Evolutionary conservation across 2,113 vertebrate species (phyloP).

Genomic region (Egretta garzetta): DNA sequence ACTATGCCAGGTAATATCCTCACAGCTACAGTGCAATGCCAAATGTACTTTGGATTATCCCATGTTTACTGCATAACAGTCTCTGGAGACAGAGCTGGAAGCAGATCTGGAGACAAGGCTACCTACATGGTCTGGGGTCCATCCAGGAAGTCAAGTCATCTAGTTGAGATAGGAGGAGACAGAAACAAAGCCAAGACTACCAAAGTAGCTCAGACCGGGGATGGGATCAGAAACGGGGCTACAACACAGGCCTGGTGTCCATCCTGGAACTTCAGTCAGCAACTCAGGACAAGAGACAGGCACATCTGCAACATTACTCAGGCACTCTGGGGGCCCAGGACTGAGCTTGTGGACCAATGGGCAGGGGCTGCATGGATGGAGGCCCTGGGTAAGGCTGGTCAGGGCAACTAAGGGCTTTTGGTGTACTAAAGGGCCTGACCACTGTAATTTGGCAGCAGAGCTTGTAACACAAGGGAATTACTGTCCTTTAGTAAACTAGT

Average conservation of each 20-base stretch:
- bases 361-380: neutral
- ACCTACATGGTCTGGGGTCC: neutral
- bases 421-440: neutral
- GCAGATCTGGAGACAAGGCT: neutral
- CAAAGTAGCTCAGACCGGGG: neutral
- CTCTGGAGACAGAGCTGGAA: neutral
- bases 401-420: neutral
- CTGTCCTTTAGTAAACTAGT: neutral
- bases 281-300: neutral
- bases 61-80: neutral
- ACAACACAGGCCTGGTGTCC: neutral
- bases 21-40: neutral
- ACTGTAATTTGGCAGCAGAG: neutral
- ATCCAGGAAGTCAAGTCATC: neutral
- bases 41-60: neutral
- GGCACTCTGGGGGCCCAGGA: neutral
- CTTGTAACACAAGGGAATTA: neutral
- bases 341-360: neutral
- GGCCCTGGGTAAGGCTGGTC: neutral
- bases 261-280: neutral
- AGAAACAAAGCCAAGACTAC: neutral
- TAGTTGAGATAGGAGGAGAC: neutral
- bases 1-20: neutral
- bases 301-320: neutral
- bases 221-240: neutral